Evolutionary conservation across 2,888 invertebrate species (phyloP).

Genomic region (Xanthostigma xanthostigma): DNA sequence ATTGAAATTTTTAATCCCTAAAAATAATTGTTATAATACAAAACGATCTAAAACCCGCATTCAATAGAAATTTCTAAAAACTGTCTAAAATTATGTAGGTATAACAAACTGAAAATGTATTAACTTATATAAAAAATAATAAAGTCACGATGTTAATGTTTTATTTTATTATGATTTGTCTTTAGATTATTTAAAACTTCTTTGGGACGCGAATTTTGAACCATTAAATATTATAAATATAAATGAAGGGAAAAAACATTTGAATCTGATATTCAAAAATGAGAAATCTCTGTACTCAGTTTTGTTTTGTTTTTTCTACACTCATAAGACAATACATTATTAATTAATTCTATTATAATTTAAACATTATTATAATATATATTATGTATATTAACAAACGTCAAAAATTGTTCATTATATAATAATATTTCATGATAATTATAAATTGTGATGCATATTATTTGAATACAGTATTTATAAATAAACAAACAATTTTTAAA

Average conservation of each 20-base stretch:
- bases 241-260: no score
- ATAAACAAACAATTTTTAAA: conserved; percentile 1
- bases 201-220: no score
- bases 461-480: neutral
- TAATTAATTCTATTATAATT: conserved; percentile 2
- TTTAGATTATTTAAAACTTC: neutral
- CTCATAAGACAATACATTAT: conserved; percentile 3
- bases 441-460: conserved; percentile 2
- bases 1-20: no score
- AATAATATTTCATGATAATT: neutral
- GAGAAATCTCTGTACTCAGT: no score
- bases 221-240: neutral
- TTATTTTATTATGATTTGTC: neutral
- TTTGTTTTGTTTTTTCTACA: conserved; percentile 1
- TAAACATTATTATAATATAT: conserved; percentile 1
- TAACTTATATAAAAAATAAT: no score
- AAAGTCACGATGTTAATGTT: neutral
- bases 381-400: conserved; percentile 4
- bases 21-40: no score
- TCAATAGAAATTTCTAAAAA: no score
- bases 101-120: no score
- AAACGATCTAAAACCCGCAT: no score
- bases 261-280: neutral
- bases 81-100: no score
- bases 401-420: conserved; percentile 5